These are phyloP conservation scores for Solenodon paradoxus DNA, from an alignment of 2,113 vertebrate species.

Conservation along the genomic window DNA sequence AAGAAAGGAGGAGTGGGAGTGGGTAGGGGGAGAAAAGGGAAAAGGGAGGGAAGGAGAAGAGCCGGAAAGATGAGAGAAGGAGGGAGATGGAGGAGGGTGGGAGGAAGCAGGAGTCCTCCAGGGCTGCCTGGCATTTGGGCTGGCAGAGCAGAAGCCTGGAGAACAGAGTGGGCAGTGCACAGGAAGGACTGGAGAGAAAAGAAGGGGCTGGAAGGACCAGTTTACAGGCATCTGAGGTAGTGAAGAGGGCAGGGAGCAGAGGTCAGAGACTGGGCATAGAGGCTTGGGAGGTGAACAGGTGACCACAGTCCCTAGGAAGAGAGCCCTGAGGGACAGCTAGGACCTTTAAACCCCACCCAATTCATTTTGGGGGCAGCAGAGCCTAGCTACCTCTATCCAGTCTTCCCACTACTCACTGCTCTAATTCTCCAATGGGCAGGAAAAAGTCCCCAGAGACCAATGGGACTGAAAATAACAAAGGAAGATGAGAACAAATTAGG, in stretches of 20 bases:
- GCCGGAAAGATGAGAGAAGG: rapidly evolving
- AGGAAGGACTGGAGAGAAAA: no score
- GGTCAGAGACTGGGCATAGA: not conserved
- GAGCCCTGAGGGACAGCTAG: not conserved
- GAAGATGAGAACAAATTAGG: not conserved
- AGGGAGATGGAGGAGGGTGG: no score
- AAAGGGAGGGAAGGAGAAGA: rapidly evolving
- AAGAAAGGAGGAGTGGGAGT: no score
- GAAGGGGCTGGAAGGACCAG: not conserved
- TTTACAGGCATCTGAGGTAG: rapidly evolving
- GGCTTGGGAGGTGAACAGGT: not conserved
- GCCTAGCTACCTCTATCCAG: not conserved
- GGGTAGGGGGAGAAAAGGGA: not conserved
- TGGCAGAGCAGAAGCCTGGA: not conserved
- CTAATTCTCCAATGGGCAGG: not conserved
- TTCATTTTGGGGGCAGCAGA: not conserved
- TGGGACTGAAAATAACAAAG: not conserved
- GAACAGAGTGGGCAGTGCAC: not conserved
- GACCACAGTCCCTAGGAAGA: not conserved
- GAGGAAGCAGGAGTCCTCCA: not conserved
- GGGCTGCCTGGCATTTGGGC: not conserved
- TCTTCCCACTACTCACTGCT: not conserved
- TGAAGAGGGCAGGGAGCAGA: not conserved
- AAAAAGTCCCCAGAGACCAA: not conserved
- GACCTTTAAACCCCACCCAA: not conserved